Evolutionary conservation across 2,797 vertebrate genomes (phyloP).

Genomic region (Sebastes variabilis): DNA sequence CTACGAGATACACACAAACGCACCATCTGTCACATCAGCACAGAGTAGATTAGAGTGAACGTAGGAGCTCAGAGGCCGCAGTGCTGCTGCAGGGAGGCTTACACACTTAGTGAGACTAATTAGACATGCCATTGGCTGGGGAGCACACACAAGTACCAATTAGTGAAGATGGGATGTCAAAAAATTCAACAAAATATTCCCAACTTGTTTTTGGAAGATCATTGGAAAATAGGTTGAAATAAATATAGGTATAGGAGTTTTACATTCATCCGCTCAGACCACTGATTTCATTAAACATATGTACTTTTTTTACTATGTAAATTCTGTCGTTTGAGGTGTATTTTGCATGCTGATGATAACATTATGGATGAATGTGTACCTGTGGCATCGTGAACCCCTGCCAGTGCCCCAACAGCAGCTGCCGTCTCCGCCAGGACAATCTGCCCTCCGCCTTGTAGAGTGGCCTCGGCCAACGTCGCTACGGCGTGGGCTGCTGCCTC

Average conservation of each 20-base stretch:
- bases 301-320: neutral
- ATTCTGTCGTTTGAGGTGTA: neutral
- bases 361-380: conserved; percentile 79
- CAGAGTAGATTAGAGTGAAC: conserved; percentile 74
- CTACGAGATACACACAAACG: conserved; percentile 18
- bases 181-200: neutral
- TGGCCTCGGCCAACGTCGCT: conserved; percentile 96
- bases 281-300: too few relatives aligned
- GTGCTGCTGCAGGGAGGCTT: conserved; percentile 52
- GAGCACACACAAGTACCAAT: conserved; percentile 21
- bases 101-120: conserved; percentile 56
- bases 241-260: neutral
- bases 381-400: conserved; percentile 95
- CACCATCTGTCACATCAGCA: conserved; percentile 82
- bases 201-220: neutral
- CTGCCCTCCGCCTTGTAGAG: conserved; percentile 96
- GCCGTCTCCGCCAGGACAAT: conserved; percentile 97
- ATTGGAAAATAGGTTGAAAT: neutral
- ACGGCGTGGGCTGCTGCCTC: conserved; percentile 98
- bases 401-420: conserved; percentile 95
- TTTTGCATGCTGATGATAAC: neutral
- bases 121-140: conserved; percentile 53
- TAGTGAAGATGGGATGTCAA: conserved; percentile 12
- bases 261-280: too few relatives aligned
- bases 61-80: conserved; percentile 50